phyloP scores from a whole-genome alignment of 2,888 invertebrate species.

The Leucozona laternaria region DNA sequence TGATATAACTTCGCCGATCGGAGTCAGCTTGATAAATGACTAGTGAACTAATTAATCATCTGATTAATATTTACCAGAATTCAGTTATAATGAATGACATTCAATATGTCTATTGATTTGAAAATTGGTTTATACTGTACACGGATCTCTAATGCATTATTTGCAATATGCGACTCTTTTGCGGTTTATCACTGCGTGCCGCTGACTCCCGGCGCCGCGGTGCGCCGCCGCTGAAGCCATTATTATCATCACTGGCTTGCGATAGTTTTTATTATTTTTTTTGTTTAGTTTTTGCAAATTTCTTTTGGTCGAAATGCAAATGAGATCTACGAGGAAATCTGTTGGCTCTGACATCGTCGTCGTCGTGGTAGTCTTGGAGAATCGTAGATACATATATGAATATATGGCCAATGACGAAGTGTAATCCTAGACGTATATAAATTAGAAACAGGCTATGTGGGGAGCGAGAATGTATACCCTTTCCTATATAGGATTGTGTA shows the following conservation, averaged over 20 bases:
- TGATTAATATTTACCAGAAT: conserved; percentile 77
- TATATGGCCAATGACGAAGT: conserved; percentile 25
- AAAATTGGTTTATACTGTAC: conserved; percentile 50
- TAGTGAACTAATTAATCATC: conserved; percentile 77
- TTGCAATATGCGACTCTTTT: conserved; percentile 58
- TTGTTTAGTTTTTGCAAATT: neutral
- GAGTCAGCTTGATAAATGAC: conserved; percentile 74
- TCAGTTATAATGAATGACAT: conserved; percentile 67
- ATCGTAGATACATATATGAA: neutral
- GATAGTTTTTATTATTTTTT: conserved; percentile 14
- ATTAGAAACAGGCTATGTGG: neutral
- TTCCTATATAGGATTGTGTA: neutral
- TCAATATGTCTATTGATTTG: conserved; percentile 70
- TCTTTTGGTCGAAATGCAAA: conserved; percentile 17
- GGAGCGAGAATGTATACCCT: neutral
- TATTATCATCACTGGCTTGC: neutral
- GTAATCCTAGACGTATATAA: conserved; percentile 37
- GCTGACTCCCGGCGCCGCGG: neutral
- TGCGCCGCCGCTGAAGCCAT: neutral
- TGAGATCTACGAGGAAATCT: conserved; percentile 3
- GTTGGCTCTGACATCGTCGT: conserved; percentile 11
- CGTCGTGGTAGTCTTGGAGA: neutral
- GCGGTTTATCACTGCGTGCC: conserved; percentile 67
- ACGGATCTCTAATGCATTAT: conserved; percentile 47
- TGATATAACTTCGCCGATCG: conserved; percentile 73